Conservation (phyloP, 2,797 vertebrate genomes). For the Pelochelys cantorii region DNA sequence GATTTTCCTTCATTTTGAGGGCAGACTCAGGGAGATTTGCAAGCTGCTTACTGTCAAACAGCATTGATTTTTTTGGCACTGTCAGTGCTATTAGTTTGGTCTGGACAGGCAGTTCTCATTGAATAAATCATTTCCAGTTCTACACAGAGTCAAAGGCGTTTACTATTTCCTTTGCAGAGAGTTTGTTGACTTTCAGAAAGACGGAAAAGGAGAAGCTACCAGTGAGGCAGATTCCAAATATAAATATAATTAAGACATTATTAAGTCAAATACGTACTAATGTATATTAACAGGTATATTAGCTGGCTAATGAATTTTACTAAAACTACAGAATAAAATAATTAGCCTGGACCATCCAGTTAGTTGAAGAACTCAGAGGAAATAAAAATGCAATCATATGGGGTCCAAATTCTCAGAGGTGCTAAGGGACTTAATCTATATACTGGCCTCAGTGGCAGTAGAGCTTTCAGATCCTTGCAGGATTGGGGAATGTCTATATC, state of each 20-base stretch:
- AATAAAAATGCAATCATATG: neutral
- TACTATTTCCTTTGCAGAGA: conserved; percentile 2
- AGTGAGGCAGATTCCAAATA: neutral
- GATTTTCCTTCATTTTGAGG: neutral
- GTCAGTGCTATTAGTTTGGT: neutral
- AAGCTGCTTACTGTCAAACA: neutral
- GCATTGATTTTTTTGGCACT: conserved; percentile 24
- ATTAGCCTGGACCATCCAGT: neutral
- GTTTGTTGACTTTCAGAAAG: neutral
- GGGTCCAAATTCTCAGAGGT: neutral
- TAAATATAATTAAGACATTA: neutral
- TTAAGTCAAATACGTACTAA: neutral
- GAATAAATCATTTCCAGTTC: conserved; percentile 2
- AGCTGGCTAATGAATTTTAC: neutral
- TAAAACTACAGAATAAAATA: neutral
- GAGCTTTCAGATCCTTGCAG: neutral
- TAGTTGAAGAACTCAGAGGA: neutral
- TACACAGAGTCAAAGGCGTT: conserved; percentile 19
- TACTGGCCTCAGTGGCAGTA: neutral
- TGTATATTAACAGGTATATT: neutral
- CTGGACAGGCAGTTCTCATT: neutral
- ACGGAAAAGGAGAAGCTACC: neutral
- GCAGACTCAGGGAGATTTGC: neutral
- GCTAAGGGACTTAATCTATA: neutral
- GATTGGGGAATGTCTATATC: neutral